phyloP scores from a whole-genome alignment of 2,888 invertebrate species.

The Ophonus ardosiacus region DNA sequence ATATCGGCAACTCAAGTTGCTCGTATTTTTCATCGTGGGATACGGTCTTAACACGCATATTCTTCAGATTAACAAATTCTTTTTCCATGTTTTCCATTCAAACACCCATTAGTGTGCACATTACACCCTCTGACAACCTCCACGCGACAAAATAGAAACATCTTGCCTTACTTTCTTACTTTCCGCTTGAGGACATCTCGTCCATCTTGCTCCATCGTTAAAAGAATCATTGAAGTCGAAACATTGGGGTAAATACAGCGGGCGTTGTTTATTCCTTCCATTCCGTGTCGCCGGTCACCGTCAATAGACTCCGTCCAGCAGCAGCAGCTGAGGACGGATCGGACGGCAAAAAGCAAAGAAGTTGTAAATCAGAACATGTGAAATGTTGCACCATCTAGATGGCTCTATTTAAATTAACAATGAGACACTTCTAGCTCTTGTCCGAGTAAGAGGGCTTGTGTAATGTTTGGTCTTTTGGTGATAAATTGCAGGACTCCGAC shows the following conservation, averaged over 20 bases:
- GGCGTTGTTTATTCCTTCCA: conserved; percentile 55
- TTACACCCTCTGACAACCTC: neutral
- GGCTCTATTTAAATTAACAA: conserved; percentile 55
- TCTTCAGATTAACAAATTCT: too few relatives aligned
- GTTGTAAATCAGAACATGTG: conserved; percentile 46
- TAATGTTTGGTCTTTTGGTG: conserved; percentile 38
- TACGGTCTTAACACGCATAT: too few relatives aligned
- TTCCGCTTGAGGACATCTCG: neutral
- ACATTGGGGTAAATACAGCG: conserved; percentile 60
- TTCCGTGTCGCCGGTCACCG: conserved; percentile 56
- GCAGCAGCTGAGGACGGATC: neutral
- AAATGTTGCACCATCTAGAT: conserved; percentile 49
- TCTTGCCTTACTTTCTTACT: neutral
- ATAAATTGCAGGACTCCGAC: neutral
- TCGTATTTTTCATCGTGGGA: too few relatives aligned
- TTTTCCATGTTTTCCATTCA: too few relatives aligned
- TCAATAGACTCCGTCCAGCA: conserved; percentile 28
- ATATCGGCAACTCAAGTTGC: too few relatives aligned
- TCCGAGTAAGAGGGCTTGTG: neutral
- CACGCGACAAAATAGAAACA: conserved; percentile 47
- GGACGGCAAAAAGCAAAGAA: neutral
- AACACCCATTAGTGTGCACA: neutral
- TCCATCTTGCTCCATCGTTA: conserved; percentile 44
- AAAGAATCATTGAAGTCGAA: conserved; percentile 59
- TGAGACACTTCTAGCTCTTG: conserved; percentile 4